Evolutionary conservation across 1,140 invertebrate genomes (phyloP).

Genomic region (Drosophila subobscura): DNA sequence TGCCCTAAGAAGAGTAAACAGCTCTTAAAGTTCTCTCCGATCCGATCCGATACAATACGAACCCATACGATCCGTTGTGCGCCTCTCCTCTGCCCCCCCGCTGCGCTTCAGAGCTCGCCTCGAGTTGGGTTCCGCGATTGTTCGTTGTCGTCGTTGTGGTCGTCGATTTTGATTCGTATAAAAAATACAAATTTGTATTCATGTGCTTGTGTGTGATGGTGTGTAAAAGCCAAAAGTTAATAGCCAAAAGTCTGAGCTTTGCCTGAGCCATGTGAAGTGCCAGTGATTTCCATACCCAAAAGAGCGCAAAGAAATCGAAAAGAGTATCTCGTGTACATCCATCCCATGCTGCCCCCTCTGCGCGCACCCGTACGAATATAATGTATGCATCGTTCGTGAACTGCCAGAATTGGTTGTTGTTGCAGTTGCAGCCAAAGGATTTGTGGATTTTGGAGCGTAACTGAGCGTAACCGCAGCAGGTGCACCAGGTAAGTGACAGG

Average conservation of each 20-base stretch:
- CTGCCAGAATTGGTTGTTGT: slow-evolving; percentile 78
- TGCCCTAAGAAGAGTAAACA: slow-evolving; percentile 68
- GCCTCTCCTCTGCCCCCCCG: background rate
- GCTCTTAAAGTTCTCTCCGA: slow-evolving; percentile 44
- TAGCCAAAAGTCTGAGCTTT: slow-evolving; percentile 46
- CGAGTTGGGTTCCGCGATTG: slow-evolving; percentile 56
- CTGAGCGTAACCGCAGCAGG: slow-evolving; percentile 57
- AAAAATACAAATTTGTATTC: slow-evolving; percentile 46
- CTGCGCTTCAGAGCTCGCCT: slow-evolving; percentile 13
- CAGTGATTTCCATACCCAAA: slow-evolving; percentile 44
- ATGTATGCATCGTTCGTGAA: slow-evolving; percentile 77
- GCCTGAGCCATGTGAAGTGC: slow-evolving; percentile 51
- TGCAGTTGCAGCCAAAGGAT: slow-evolving; percentile 82
- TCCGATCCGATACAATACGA: no score
- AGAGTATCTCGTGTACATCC: slow-evolving; percentile 35
- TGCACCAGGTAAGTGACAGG: slow-evolving; percentile 58
- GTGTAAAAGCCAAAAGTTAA: slow-evolving; percentile 35
- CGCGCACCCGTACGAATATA: slow-evolving; percentile 50
- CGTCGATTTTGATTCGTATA: slow-evolving; percentile 45
- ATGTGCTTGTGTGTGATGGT: slow-evolving; percentile 13
- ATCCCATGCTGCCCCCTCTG: slow-evolving; percentile 12
- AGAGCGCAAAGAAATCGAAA: slow-evolving; percentile 26
- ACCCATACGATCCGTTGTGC: no score
- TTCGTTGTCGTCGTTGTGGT: slow-evolving; percentile 34
- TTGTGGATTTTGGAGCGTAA: slow-evolving; percentile 77